Conservation (phyloP, 2,113 vertebrate species). For the Paramormyrops kingsleyae region DNA sequence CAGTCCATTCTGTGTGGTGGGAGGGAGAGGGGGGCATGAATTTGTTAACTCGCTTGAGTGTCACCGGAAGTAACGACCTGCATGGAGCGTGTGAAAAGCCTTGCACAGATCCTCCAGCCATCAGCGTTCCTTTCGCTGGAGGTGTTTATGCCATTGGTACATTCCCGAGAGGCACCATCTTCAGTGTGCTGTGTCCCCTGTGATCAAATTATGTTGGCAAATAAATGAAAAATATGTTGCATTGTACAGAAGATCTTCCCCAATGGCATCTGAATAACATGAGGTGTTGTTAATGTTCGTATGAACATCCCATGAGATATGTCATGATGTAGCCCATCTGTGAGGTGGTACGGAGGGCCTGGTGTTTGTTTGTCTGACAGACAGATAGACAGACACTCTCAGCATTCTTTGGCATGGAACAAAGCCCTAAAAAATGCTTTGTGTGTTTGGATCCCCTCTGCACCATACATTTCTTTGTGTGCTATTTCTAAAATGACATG, state of each 20-base stretch:
- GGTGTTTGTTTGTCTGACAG: not conserved
- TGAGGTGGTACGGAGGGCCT: not conserved
- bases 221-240: not conserved
- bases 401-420: not conserved
- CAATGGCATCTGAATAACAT: not conserved
- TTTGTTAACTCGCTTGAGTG: not conserved
- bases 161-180: not conserved
- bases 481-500: not conserved
- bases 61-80: not conserved
- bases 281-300: not conserved
- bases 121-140: not conserved
- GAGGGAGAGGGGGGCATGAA: not conserved
- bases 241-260: not conserved
- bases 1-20: not conserved
- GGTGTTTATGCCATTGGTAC: not conserved
- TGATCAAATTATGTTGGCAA: not conserved
- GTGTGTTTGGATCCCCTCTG: not conserved
- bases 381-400: not conserved
- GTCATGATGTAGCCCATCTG: not conserved
- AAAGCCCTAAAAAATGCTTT: not conserved
- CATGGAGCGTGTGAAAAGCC: not conserved
- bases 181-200: not conserved
- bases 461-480: not conserved
- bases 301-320: not conserved
- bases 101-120: not conserved